Evolutionary conservation across 2,888 invertebrate genomes (phyloP).

Genomic region (Scaptomyza flava): DNA sequence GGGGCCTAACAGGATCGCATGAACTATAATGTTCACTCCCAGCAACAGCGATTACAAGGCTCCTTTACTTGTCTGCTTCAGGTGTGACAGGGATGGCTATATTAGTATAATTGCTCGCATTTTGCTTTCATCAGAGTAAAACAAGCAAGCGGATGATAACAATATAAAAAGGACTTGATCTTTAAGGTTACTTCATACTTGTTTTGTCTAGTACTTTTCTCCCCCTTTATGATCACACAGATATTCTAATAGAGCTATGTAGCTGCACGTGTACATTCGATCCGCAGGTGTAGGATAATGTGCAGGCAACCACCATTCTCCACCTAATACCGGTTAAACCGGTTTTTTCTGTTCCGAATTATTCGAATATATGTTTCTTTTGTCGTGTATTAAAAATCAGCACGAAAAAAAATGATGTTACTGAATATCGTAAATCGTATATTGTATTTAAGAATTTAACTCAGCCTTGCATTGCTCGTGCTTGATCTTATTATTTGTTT

Average conservation of each 20-base stretch:
- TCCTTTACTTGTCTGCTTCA: neutral
- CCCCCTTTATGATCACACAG: too few relatives aligned
- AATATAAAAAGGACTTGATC: too few relatives aligned
- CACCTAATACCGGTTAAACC: neutral
- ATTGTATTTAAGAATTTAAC: neutral
- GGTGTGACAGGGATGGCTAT: conserved; percentile 2
- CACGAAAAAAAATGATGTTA: too few relatives aligned
- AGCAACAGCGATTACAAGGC: neutral
- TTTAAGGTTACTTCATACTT: too few relatives aligned
- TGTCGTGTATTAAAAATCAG: neutral
- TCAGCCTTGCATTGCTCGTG: too few relatives aligned
- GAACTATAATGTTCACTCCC: neutral
- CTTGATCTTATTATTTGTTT: too few relatives aligned
- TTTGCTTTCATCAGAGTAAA: too few relatives aligned
- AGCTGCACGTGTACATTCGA: neutral
- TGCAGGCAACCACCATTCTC: neutral
- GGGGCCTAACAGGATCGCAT: neutral
- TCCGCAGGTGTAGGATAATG: neutral
- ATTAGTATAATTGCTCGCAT: neutral
- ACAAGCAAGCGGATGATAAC: too few relatives aligned
- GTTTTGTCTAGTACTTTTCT: too few relatives aligned
- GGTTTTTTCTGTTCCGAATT: neutral
- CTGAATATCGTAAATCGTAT: neutral
- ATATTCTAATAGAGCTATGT: neutral
- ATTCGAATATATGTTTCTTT: neutral